Evolutionary conservation across 2,888 invertebrate species (phyloP).

Genomic region (Panzeria rudis): DNA sequence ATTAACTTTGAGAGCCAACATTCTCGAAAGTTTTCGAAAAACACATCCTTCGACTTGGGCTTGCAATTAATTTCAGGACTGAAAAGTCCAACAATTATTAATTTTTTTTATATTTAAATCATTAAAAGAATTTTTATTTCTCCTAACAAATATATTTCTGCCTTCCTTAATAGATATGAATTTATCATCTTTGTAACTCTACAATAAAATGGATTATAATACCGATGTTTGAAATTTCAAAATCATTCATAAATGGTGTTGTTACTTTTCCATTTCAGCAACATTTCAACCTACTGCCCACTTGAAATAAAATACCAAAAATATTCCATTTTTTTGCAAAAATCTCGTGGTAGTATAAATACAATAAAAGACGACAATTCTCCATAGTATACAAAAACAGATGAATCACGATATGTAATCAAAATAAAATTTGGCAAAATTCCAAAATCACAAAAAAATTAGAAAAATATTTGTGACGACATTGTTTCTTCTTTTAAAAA

Average conservation of each 20-base stretch:
- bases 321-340: constrained; percentile 10
- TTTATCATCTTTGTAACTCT: neutral
- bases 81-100: too few relatives aligned
- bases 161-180: neutral
- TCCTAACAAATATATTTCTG: neutral
- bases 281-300: constrained; percentile 8
- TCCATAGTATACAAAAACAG: neutral
- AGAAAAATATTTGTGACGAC: constrained; percentile 62
- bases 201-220: neutral
- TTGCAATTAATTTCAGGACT: too few relatives aligned
- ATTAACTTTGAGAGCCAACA: too few relatives aligned
- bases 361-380: constrained; percentile 3
- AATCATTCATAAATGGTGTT: constrained; percentile 18
- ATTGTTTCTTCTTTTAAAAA: constrained; percentile 11
- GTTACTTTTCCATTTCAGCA: neutral
- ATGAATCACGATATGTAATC: constrained; percentile 59
- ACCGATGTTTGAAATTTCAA: neutral
- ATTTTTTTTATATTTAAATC: too few relatives aligned
- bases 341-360: neutral
- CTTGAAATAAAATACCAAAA: constrained; percentile 17
- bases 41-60: too few relatives aligned
- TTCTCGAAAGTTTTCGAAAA: too few relatives aligned
- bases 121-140: too few relatives aligned
- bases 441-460: constrained; percentile 52
- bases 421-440: constrained; percentile 64